A percentile compares a stretch with the other conserved stretches of the same genome.
Evolutionary conservation across 2,797 vertebrate genomes (phyloP).

Genomic region (Philypnodon macrostomus): DNA sequence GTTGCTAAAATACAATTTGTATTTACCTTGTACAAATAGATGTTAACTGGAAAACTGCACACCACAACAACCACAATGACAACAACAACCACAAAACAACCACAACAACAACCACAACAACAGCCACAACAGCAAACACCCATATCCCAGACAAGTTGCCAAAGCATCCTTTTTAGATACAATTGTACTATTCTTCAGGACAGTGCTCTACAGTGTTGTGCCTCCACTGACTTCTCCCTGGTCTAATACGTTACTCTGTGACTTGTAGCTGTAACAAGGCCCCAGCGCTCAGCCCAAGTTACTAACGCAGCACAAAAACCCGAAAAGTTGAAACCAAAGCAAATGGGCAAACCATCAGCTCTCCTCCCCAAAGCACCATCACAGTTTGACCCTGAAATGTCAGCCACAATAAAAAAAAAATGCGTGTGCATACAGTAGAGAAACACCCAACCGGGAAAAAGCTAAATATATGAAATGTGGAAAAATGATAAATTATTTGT

Average conservation of each 20-base stretch:
- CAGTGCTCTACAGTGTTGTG: no score
- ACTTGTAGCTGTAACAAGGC: conserved; percentile 12
- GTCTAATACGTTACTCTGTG: conserved; percentile 7
- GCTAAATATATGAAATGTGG: conserved; percentile 28
- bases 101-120: no score
- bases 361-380: conserved; percentile 18
- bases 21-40: no score
- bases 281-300: conserved; percentile 19
- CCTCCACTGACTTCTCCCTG: conserved; percentile 5
- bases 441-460: no score
- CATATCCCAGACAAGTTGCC: no score
- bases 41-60: no score
- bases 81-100: no score
- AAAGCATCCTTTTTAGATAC: no score
- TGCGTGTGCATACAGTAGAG: not conserved
- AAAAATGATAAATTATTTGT: conserved; percentile 35
- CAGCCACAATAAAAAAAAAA: conserved; percentile 26
- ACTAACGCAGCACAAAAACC: conserved; percentile 31
- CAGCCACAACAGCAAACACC: no score
- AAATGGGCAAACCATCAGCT: conserved; percentile 19
- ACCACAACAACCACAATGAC: no score
- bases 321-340: conserved; percentile 12
- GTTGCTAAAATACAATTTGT: no score
- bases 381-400: conserved; percentile 40
- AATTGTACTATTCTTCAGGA: no score